A percentile compares a stretch with the other conserved stretches of the same genome.
phyloP scores from a whole-genome alignment of 2,888 invertebrate species.

The Drosophila prostipennis region DNA sequence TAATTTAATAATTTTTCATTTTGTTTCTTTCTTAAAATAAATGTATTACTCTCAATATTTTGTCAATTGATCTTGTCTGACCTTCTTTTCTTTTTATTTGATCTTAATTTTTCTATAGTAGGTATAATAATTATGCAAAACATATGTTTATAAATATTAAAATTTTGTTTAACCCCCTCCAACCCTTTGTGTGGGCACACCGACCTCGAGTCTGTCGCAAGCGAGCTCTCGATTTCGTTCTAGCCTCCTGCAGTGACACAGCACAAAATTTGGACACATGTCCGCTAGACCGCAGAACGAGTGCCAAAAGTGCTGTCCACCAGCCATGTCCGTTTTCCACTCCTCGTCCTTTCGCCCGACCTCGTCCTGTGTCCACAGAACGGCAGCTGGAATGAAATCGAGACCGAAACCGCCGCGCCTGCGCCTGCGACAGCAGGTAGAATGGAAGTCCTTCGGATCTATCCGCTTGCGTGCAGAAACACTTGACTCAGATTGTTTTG shows the following conservation, averaged over 20 bases:
- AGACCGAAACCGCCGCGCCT: slow-evolving; percentile 48
- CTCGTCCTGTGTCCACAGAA: slow-evolving; percentile 44
- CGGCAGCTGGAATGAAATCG: slow-evolving; percentile 32
- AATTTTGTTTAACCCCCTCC: slow-evolving; percentile 2
- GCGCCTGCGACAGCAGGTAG: slow-evolving; percentile 61
- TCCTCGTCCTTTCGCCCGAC: slow-evolving; percentile 1
- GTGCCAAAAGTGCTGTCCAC: slow-evolving; percentile 68
- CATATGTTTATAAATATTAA: background rate
- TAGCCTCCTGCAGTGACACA: slow-evolving; percentile 8
- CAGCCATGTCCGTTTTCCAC: slow-evolving; percentile 12
- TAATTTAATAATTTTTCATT: no score
- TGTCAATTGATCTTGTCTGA: no score
- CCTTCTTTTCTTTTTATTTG: no score
- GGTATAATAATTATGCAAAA: no score
- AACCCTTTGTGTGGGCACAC: slow-evolving; percentile 1
- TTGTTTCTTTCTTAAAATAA: no score
- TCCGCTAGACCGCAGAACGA: slow-evolving; percentile 70
- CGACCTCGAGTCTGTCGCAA: slow-evolving; percentile 23
- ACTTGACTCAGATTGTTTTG: slow-evolving; percentile 63
- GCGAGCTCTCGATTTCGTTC: slow-evolving; percentile 2
- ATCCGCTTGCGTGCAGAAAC: slow-evolving; percentile 38
- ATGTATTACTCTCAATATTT: no score
- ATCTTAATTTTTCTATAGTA: no score
- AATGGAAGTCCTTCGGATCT: slow-evolving; percentile 42
- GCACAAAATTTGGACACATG: slow-evolving; percentile 52